A percentile compares a stretch with the other conserved stretches of the same genome.
phyloP scores from a whole-genome alignment of 1,140 invertebrate species.

The Drosophila kepulauana region DNA sequence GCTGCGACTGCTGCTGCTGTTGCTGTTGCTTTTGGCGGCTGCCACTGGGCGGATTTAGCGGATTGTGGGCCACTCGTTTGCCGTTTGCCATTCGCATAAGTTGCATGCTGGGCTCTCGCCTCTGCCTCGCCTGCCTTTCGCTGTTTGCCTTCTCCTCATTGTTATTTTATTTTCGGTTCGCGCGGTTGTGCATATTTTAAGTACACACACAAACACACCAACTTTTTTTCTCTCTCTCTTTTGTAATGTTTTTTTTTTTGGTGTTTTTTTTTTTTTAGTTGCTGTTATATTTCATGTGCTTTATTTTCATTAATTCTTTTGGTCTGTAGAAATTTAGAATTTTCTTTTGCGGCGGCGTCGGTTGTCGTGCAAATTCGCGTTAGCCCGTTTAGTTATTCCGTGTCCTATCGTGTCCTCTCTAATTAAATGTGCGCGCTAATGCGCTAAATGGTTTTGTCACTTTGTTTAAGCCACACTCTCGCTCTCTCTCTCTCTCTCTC shows the following conservation, averaged over 20 bases:
- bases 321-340: conserved; percentile 4
- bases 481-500: no score
- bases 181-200: conserved; percentile 62
- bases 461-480: conserved; percentile 32
- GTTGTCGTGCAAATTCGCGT: conserved; percentile 32
- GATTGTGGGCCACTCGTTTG: conserved; percentile 40
- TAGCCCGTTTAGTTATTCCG: conserved; percentile 15
- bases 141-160: conserved; percentile 9
- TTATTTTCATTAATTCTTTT: conserved; percentile 8
- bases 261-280: conserved; percentile 10
- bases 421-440: conserved; percentile 59
- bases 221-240: neutral
- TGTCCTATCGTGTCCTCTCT: conserved; percentile 10
- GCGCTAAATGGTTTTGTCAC: conserved; percentile 39
- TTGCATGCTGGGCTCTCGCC: conserved; percentile 64
- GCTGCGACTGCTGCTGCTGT: neutral
- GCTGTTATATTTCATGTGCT: neutral
- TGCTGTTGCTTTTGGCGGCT: conserved; percentile 14
- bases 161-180: conserved; percentile 57
- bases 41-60: conserved; percentile 28
- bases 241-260: neutral
- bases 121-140: conserved; percentile 2
- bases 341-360: conserved; percentile 1
- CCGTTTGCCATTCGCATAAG: conserved; percentile 75
- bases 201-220: conserved; percentile 17